phyloP scores from a whole-genome alignment of 2,888 invertebrate genomes.

The Gymnocheta viridis region DNA sequence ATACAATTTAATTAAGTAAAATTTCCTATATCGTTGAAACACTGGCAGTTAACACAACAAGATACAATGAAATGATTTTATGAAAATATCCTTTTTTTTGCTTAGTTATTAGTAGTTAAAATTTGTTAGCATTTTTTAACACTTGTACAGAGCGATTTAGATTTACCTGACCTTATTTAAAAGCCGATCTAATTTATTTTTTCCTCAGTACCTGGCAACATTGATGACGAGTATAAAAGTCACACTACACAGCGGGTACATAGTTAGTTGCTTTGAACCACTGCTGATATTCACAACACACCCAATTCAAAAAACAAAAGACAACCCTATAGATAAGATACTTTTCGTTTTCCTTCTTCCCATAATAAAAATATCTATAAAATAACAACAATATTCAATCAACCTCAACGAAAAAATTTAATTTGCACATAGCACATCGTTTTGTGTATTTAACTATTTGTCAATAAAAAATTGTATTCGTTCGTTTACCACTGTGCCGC shows the following conservation, averaged over 20 bases:
- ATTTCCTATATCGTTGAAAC: too few relatives aligned
- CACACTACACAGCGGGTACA: constrained; percentile 60
- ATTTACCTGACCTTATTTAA: too few relatives aligned
- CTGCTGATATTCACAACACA: constrained; percentile 67
- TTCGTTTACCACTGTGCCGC: not conserved
- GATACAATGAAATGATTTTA: too few relatives aligned
- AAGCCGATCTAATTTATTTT: too few relatives aligned
- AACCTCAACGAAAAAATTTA: constrained; percentile 24
- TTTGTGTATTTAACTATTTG: constrained; percentile 19
- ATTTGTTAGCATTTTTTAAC: too few relatives aligned
- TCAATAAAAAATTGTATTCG: not conserved
- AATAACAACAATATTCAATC: constrained; percentile 33
- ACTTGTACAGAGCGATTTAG: too few relatives aligned
- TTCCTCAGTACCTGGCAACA: too few relatives aligned
- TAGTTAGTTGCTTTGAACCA: constrained; percentile 68
- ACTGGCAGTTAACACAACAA: too few relatives aligned
- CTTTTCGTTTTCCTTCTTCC: constrained; percentile 26
- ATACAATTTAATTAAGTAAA: too few relatives aligned
- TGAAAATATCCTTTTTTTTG: too few relatives aligned
- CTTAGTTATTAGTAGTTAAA: too few relatives aligned
- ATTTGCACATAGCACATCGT: not conserved
- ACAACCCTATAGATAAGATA: constrained; percentile 38
- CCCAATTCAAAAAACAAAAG: not conserved
- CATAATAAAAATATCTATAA: constrained; percentile 30
- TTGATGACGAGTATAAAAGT: constrained; percentile 67